phyloP scores from a whole-genome alignment of 2,888 invertebrate genomes.

The Drosophila fungiperda region DNA sequence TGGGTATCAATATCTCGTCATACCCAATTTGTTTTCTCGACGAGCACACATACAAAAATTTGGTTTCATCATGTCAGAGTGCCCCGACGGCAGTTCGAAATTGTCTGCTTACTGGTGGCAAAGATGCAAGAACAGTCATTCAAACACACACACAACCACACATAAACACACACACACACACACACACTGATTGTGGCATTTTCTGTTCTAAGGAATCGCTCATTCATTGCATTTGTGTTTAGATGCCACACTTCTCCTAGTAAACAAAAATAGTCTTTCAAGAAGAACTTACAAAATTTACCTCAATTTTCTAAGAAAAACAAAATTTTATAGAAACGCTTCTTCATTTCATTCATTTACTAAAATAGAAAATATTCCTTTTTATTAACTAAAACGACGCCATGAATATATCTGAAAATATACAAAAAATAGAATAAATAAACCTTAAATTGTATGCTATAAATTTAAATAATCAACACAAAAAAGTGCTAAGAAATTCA shows the following conservation, averaged over 20 bases:
- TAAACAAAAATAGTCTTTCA: neutral
- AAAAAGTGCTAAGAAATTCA: neutral
- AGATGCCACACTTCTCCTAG: neutral
- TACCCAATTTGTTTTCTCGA: neutral
- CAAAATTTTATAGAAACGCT: too few relatives aligned
- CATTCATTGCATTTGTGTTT: constrained; percentile 23
- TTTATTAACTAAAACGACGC: too few relatives aligned
- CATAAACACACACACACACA: neutral
- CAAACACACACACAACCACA: neutral
- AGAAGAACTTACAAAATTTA: neutral
- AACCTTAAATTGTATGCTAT: neutral
- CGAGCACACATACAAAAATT: too few relatives aligned
- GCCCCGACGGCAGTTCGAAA: neutral
- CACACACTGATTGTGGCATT: constrained; percentile 64
- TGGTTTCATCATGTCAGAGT: neutral
- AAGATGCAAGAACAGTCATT: neutral
- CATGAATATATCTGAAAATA: neutral
- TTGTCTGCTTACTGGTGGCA: neutral
- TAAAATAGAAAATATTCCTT: too few relatives aligned
- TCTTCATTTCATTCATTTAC: too few relatives aligned
- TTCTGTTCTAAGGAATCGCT: constrained; percentile 50
- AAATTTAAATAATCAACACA: neutral
- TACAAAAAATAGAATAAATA: neutral
- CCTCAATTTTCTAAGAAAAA: neutral
- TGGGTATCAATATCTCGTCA: neutral